Evolutionary conservation across 2,797 vertebrate genomes (phyloP).

Genomic region (Takifugu ocellatus): DNA sequence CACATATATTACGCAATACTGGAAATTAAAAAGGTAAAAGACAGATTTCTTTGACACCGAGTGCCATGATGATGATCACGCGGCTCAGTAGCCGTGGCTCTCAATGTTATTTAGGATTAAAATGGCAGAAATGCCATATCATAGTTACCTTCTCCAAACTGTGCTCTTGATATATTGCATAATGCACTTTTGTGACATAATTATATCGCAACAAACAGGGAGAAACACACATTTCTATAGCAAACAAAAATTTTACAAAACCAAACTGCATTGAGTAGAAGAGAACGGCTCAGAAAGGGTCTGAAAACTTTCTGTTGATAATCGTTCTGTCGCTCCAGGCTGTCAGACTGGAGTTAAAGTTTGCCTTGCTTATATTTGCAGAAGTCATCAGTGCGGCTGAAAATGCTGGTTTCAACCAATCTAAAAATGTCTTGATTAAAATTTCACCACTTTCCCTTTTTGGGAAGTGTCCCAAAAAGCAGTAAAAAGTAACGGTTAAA

Average conservation of each 20-base stretch:
- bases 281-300: too few species aligned
- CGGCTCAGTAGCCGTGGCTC: conserved; percentile 14
- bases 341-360: too few species aligned
- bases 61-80: conserved; percentile 42
- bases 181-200: conserved; percentile 28
- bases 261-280: background rate
- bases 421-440: background rate
- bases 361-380: background rate
- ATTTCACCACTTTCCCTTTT: conserved; percentile 3
- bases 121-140: conserved; percentile 44
- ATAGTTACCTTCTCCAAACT: conserved; percentile 65
- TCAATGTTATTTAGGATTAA: conserved; percentile 38
- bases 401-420: background rate
- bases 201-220: background rate
- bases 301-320: too few species aligned
- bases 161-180: conserved; percentile 58
- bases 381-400: background rate
- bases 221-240: conserved; percentile 24
- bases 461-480: background rate
- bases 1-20: background rate
- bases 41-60: conserved; percentile 39
- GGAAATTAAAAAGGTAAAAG: background rate
- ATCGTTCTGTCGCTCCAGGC: too few species aligned
- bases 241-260: background rate
- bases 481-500: background rate